Base-by-base conservation (phyloP, 2,888 invertebrate genomes). In the Agriopis aurantiaria region DNA sequence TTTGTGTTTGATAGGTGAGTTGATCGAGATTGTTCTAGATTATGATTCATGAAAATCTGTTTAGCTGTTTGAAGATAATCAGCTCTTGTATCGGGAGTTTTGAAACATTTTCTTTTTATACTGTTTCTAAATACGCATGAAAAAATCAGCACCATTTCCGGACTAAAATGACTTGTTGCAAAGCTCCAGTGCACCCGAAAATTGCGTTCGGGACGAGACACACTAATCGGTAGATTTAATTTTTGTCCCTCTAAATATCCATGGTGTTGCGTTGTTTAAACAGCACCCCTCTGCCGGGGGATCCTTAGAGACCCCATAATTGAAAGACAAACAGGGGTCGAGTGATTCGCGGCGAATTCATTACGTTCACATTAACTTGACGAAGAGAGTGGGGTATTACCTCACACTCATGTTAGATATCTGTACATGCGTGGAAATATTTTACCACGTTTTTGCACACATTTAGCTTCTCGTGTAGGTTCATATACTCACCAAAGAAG, bases 241-340 rank as follows among this genome's bases (percentile, higher is more conserved):
- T 93, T 88, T 83, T 85, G 84, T 84, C 72, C 85, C 86, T 75
- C 85, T 91, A 89, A 90, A 90, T 88, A 91, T 90, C 87, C 85
- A 90, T 87, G 69, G 81, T 85, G 83, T 84, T 87, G 85, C 81
- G 82, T 87, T 89, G 87, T 91, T 90, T 91, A 88, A 91, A 86
- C 84, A 85, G 83, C 81, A 80, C 62, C 62, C 52, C 61, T 41
- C 41, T 45, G 17, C 49, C 43, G 71, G 68, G 79, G 70, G 73
- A 76, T 78, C 88, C 87, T 83, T 57, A 41, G 86, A 88, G 89
- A 85, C 77, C 77, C 80, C 83, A 87, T 93, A 94, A 94, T 94
- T 94, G 94, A 94, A 94, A 94, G 88, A 93, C 93, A 94, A 94
- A 93, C 88, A 91, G 88, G 91, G 91, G 89, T 74, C 84, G 82